Conservation (phyloP, 2,797 vertebrate species). For the Siniperca obscura region DNA sequence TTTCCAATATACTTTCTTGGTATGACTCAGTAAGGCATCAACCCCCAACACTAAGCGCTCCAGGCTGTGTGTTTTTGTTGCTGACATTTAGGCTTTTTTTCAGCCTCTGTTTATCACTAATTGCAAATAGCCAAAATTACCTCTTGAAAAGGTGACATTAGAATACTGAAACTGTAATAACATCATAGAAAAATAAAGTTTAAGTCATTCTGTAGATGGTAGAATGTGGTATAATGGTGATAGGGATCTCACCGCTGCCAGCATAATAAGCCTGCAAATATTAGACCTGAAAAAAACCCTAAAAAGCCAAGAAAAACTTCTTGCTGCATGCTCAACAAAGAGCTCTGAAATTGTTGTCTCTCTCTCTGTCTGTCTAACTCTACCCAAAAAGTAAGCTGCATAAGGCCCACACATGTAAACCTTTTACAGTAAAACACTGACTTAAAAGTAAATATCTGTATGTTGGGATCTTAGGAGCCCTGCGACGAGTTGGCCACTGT, state of each 20-base stretch:
- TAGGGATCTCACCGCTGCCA: neutral
- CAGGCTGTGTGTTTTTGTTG: conserved; percentile 17
- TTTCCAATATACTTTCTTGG: conserved; percentile 17
- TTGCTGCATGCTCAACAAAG: conserved; percentile 19
- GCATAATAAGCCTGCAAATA: neutral
- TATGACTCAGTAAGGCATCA: conserved; percentile 33
- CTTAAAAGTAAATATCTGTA: neutral
- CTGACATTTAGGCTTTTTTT: conserved; percentile 46
- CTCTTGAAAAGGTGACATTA: conserved; percentile 29
- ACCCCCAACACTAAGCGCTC: neutral
- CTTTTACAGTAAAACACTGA: neutral
- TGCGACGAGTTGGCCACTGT: no score
- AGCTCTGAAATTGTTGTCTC: conserved; percentile 1
- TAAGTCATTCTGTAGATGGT: neutral
- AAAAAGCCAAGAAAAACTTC: neutral
- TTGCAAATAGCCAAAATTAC: conserved; percentile 35
- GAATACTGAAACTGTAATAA: conserved; percentile 17
- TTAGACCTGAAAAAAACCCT: neutral
- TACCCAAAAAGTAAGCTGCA: neutral
- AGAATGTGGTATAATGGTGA: conserved; percentile 1
- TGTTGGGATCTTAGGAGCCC: neutral
- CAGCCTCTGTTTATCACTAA: conserved; percentile 25
- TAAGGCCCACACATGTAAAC: conserved; percentile 1
- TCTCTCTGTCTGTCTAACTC: neutral
- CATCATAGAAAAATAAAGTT: neutral